These are phyloP conservation scores for Squalus acanthias DNA, from an alignment of 2,797 vertebrate genomes.

Conservation along the genomic window DNA sequence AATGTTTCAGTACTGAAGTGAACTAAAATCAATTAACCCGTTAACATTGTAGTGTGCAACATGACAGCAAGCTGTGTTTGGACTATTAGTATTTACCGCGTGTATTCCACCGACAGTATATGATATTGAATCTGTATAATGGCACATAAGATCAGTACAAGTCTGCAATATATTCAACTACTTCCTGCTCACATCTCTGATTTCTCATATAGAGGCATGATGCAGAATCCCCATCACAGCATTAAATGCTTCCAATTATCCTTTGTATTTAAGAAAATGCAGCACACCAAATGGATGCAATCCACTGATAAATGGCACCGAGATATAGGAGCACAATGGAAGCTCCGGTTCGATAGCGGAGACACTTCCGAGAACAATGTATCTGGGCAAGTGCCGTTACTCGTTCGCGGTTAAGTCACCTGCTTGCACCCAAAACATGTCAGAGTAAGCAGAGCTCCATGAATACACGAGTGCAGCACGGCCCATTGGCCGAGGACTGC, in stretches of 20 bases:
- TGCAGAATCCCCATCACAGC: background rate
- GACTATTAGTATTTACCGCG: background rate
- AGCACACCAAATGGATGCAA: too few species aligned
- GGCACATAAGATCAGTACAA: background rate
- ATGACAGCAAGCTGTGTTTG: background rate
- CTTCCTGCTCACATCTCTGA: background rate
- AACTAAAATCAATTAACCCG: background rate
- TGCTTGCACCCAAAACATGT: too few species aligned
- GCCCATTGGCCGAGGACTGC: too few species aligned
- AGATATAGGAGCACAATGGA: background rate
- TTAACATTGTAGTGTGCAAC: background rate
- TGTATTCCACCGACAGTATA: too few species aligned
- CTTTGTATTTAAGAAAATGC: background rate
- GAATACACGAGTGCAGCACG: too few species aligned
- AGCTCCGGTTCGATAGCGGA: background rate
- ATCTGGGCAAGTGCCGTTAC: too few species aligned
- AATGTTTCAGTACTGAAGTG: background rate
- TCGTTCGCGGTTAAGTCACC: too few species aligned
- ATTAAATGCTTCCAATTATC: background rate
- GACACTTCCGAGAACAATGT: too few species aligned
- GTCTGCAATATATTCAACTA: background rate
- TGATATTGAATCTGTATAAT: background rate
- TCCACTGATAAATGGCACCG: background rate
- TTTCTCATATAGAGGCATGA: background rate
- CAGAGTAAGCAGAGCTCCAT: too few species aligned